Percentiles rank a stretch among this genome's conserved stretches.
phyloP scores from a whole-genome alignment of 2,888 invertebrate species.

The Leucophenga maculata region DNA sequence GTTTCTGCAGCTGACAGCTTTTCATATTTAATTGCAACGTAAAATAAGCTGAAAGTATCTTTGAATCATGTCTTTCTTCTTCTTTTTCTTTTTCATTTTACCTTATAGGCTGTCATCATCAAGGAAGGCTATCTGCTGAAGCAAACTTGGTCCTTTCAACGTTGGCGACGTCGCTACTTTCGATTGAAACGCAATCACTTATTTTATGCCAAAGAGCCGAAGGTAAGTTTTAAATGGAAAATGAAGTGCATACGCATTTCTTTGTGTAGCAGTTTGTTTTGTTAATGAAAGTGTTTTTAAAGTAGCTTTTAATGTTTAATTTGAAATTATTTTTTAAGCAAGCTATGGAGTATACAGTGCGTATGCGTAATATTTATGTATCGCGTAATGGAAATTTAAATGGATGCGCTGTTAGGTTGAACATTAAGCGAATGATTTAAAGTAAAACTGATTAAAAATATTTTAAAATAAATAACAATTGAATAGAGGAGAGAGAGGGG shows the following conservation, averaged over 20 bases:
- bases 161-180: constrained; percentile 90
- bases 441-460: too few relatives aligned
- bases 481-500: too few relatives aligned
- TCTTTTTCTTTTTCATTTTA: constrained; percentile 7
- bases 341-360: too few relatives aligned
- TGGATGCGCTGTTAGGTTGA: too few relatives aligned
- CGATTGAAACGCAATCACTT: constrained; percentile 86
- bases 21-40: constrained; percentile 10
- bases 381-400: too few relatives aligned
- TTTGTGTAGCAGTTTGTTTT: too few relatives aligned
- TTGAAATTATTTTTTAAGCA: too few relatives aligned
- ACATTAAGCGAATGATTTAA: too few relatives aligned
- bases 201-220: constrained; percentile 90
- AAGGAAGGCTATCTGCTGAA: constrained; percentile 91
- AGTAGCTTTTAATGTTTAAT: too few relatives aligned
- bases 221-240: constrained; percentile 75
- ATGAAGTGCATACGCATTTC: neutral
- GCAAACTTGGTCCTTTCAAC: constrained; percentile 88
- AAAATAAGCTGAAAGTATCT: neutral
- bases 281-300: too few relatives aligned
- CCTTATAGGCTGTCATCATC: constrained; percentile 74
- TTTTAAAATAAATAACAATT: too few relatives aligned
- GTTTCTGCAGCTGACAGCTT: neutral
- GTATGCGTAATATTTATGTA: too few relatives aligned
- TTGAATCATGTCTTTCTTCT: neutral